These are phyloP conservation scores for Patiria miniata DNA, from an alignment of 35 echinoderm and acorn worm species.

Conservation along the genomic window DNA sequence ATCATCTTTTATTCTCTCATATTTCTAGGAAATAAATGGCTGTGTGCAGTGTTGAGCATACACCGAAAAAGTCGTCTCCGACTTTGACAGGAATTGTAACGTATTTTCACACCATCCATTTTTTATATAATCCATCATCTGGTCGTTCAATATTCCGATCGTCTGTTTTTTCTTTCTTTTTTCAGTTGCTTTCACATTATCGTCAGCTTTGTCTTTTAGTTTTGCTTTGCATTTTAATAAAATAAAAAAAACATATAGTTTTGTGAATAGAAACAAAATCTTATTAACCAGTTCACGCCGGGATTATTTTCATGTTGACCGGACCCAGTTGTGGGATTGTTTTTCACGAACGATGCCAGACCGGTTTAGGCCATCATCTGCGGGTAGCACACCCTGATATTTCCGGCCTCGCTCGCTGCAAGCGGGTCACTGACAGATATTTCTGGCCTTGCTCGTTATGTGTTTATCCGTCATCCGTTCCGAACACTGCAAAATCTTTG, in stretches of 20 bases:
- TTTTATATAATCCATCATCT: background rate
- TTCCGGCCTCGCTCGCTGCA: too few species aligned
- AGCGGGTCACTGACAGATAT: too few species aligned
- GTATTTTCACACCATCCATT: background rate
- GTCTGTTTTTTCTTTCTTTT: background rate
- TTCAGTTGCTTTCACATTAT: background rate
- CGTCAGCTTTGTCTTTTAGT: background rate
- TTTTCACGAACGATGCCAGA: too few species aligned
- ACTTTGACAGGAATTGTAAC: conserved; percentile 12
- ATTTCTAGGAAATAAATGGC: conserved; percentile 16
- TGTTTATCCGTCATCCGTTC: too few species aligned
- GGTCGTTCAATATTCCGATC: background rate
- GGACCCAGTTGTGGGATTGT: too few species aligned
- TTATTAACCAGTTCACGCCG: too few species aligned
- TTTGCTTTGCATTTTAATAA: conserved; percentile 6
- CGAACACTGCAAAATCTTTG: too few species aligned
- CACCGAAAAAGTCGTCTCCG: background rate
- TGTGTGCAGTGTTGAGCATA: conserved; percentile 6
- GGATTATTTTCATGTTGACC: too few species aligned
- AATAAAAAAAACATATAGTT: background rate
- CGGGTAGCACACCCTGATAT: too few species aligned
- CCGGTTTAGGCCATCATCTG: too few species aligned
- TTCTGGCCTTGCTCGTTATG: too few species aligned
- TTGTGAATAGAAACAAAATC: too few species aligned
- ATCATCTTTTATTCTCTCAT: background rate